Base-by-base conservation (phyloP, 2,888 invertebrate genomes). In the Penaeus monodon region DNA sequence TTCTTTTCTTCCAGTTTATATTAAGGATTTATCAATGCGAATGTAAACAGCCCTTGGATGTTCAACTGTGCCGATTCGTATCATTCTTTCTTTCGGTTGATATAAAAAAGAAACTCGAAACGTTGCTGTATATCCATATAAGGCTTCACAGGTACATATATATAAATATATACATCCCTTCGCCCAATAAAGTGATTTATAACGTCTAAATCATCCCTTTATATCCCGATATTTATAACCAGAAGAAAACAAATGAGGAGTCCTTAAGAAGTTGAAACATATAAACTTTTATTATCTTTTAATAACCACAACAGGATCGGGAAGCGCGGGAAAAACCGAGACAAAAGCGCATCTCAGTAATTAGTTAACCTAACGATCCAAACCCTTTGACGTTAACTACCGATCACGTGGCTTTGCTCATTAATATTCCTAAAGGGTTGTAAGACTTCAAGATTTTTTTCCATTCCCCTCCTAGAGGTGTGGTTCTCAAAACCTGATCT, bases 341-440 rank as follows among this genome's bases (percentile, higher is more conserved):
- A 81, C 81, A 81, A 81, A 81, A 81, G 73, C 68, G 66, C 81
- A 81, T 81, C 64, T 33, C 57, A 57, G 73, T 81, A 70, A 66
- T 81, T 81, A 81, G 70, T 81, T 57, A 29, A 49, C 57, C 81
- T 81, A 81, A 81, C 57, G 81, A 81, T 81, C 81, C 44, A 49
- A 81, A 81, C 81, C 73, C 73, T 73, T 78, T 81, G 57, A 29
- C 49, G 27, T 81, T 57, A 73, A 29, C 49, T 70, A 70, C 81
- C 57, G 57, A 81, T 29, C 63, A 38, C 74, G 44, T 38, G 44
- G 74, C 49, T 74, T 74, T 33, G 38, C 74, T 74, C 74, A 38
- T 74, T 74, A 74, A 74, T 74, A 74, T 74, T 74, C 74, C 38
- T 74, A 17, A 38, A 38, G 38, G 74, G 74, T 74, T 74, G 38